phyloP scores from a whole-genome alignment of 2,888 invertebrate genomes.

The Pasiphila rectangulata region DNA sequence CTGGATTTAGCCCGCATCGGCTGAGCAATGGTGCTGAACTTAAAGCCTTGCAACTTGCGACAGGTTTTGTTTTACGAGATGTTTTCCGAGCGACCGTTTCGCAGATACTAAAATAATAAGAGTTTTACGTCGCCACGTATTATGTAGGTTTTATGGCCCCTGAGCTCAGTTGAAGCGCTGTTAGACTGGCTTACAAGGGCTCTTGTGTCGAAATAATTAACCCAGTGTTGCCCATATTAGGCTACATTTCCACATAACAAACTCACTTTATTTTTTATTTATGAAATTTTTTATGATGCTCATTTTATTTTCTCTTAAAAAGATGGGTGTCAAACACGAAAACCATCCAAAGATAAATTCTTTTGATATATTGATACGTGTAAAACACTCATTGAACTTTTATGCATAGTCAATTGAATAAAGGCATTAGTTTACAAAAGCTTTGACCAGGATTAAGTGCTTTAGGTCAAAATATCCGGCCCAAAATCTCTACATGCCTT shows the following conservation, averaged over 20 bases:
- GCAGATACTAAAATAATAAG: slow-evolving; percentile 80
- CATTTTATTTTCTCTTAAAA: slow-evolving; percentile 31
- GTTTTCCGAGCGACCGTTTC: slow-evolving; percentile 72
- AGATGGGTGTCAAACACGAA: background rate
- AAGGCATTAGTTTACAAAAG: slow-evolving; percentile 38
- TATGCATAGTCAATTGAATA: slow-evolving; percentile 13
- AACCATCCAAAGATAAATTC: background rate
- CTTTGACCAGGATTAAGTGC: slow-evolving; percentile 53
- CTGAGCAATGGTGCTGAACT: slow-evolving; percentile 46
- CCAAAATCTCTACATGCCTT: slow-evolving; percentile 58
- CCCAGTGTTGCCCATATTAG: slow-evolving; percentile 69
- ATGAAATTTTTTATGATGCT: slow-evolving; percentile 23
- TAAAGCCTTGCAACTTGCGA: slow-evolving; percentile 60
- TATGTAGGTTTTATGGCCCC: slow-evolving; percentile 75
- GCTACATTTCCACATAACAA: slow-evolving; percentile 53
- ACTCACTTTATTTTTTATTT: slow-evolving; percentile 38
- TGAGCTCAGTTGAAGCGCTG: slow-evolving; percentile 71
- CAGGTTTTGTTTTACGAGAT: slow-evolving; percentile 77
- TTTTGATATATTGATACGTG: background rate
- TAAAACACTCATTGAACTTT: background rate
- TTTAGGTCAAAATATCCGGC: slow-evolving; percentile 56
- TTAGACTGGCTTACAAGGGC: slow-evolving; percentile 75
- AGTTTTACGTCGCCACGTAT: slow-evolving; percentile 76
- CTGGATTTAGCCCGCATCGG: slow-evolving; percentile 70
- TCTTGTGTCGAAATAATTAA: slow-evolving; percentile 79